Base-by-base conservation (phyloP, 2,113 vertebrate genomes). In the Ophthalmolycus amberensis region DNA sequence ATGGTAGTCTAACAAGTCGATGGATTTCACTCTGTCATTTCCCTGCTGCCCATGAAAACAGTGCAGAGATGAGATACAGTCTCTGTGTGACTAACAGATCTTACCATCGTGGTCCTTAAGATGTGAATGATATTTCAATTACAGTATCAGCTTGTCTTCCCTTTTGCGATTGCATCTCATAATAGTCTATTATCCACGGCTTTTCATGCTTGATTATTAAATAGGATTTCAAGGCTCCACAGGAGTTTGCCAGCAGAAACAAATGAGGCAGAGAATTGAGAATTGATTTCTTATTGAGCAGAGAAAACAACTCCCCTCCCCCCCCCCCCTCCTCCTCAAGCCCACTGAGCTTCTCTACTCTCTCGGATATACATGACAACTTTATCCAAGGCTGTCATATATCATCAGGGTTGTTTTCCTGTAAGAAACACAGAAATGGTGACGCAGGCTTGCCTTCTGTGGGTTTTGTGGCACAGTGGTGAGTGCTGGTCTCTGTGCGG, bases 121-220 rank as follows among this genome's bases (percentile, higher is more conserved):
- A 89, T 77, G 80, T 68, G 77, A 90, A 79, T 85, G 77, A 93
- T 91, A 91, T 93, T 94, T 93, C 93, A 92, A 90, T 95, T 94
- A 93, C 71, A 62, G 40, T 9, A 38, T 40, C 62, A 80, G 91
- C 91, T 94, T 93, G 92, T 93, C 91, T 80, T 77, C 84, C 78
- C 68, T 66, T 80, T 90, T 82, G 72, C 79, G 89, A 91, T 85
- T 83, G 85, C 84, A 82, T 89, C 86, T 82, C 78, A 89, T 94
- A 89, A 94, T 82, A 82, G 88, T 88, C 89, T 88, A 89, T 93
- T 92, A 93, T 93, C 90, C 75, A 65, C 38, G 32, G 85, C 77
- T 90, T 91, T 91, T 91, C 90, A 92, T 82, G 85, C 75, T 74
- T 85, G 85, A 91, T 92, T 93, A 92, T 92, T 93, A 92, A 94